A percentile compares a stretch with the other conserved stretches of the same genome.
phyloP scores from a whole-genome alignment of 2,113 vertebrate species.

The Corapipo altera region DNA sequence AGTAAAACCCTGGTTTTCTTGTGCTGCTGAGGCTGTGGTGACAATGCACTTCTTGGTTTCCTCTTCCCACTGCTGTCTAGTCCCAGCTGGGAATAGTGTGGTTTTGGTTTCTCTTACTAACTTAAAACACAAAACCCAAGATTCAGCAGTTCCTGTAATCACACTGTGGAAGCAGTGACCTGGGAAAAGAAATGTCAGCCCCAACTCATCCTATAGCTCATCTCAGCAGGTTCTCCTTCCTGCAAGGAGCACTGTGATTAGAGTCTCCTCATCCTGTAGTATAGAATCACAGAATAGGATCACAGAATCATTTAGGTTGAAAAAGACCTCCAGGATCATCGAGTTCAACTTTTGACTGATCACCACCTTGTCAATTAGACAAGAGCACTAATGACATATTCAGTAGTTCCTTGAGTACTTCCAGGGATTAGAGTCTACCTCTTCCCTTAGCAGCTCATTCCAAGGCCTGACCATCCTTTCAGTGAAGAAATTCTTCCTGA shows the following conservation, averaged over 20 bases:
- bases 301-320: background rate
- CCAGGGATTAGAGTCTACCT: background rate
- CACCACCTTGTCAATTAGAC: background rate
- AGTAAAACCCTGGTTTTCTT: background rate
- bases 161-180: background rate
- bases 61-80: background rate
- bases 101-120: conserved; percentile 8
- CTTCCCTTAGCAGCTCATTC: background rate
- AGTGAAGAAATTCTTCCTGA: background rate
- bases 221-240: background rate
- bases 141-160: background rate
- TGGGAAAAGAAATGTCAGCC: background rate
- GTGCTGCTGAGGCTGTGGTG: background rate
- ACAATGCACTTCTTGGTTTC: background rate
- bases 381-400: background rate
- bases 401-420: background rate
- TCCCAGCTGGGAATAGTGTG: background rate
- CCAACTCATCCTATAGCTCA: background rate
- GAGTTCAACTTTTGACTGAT: background rate
- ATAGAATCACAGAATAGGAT: background rate
- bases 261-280: rapidly evolving
- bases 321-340: background rate
- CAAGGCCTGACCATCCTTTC: background rate
- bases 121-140: background rate
- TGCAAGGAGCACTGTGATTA: background rate